phyloP scores from a whole-genome alignment of 2,888 invertebrate species.

The Stenodema calcarata region DNA sequence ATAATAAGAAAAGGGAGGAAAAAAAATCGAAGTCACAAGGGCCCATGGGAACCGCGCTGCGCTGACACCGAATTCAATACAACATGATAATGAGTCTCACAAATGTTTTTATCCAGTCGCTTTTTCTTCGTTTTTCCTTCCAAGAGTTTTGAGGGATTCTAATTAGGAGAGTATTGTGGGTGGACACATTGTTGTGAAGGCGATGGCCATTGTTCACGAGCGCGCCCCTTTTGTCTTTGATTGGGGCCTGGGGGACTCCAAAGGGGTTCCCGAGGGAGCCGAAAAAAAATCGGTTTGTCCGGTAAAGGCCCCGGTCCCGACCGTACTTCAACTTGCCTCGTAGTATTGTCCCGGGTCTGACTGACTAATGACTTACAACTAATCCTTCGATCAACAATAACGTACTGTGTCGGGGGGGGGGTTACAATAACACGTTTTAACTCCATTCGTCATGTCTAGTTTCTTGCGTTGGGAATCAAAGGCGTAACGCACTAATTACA shows the following conservation, averaged over 20 bases:
- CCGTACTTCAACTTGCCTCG: background rate
- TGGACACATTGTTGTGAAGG: conserved; percentile 38
- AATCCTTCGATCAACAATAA: background rate
- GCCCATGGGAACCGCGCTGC: background rate
- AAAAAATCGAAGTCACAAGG: background rate
- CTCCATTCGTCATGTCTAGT: background rate
- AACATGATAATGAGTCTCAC: conserved; percentile 13
- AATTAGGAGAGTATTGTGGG: conserved; percentile 35
- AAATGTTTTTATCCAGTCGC: background rate
- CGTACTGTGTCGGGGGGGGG: background rate
- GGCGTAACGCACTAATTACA: background rate
- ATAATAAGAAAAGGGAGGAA: background rate
- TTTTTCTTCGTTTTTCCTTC: background rate
- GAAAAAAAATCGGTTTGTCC: background rate
- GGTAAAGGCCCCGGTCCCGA: background rate
- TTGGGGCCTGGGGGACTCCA: background rate
- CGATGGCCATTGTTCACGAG: conserved; percentile 2
- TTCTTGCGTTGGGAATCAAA: background rate
- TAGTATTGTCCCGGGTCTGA: background rate
- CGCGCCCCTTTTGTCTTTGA: background rate
- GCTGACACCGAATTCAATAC: conserved; percentile 16
- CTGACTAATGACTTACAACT: background rate
- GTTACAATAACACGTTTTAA: background rate
- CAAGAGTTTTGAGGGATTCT: conserved; percentile 17
- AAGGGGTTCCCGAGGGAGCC: background rate